Evolutionary conservation across 2,113 vertebrate genomes (phyloP), one percentile per base, ranked within the genome.

Genomic region (Chitala chitala): DNA sequence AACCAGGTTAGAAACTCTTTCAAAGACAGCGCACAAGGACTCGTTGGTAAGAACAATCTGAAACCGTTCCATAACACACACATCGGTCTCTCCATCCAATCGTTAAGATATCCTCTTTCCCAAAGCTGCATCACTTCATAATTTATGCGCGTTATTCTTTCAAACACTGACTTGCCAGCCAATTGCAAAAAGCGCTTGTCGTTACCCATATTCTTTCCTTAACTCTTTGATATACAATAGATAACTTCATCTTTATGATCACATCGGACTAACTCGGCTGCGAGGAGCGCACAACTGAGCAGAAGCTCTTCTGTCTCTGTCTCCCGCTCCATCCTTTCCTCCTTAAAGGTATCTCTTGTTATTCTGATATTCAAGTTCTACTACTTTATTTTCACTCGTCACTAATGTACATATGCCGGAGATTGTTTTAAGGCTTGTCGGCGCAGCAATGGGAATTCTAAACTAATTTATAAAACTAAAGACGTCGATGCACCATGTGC

Each of bases 61-160:
- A 78, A 78, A 77, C 17, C 17, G 59, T 36, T 36, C 83, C 83
- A 84, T 88, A 81, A 80, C 80, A 84, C 59, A 81, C n/a, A n/a
- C 72, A 73, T 38, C 29, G 55, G 71, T 63, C 59, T 33, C 31
- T 38, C 33, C 59, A 36, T 15, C 31, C 59, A 63, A 36, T 29
- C 33, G 13, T 20, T 38, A 36, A 29, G 38, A 20, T 38, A 63
- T 33, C 31, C 20, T 36, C 31, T 33, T 36, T 63, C 59, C 31
- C 59, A 29, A 38, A 38, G 33, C 59, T 36, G 59, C 59, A 38
- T 89, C 86, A 86, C 89, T 90, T 86, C 59, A 38, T 63, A 63
- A 63, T 63, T 63, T 63, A 63, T 63, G 59, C 59, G 59, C 59
- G 31, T 38, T 63, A 63, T 63, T 33, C 59, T 38, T 63, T 63